These are phyloP conservation scores for Epinotia demarniana DNA, from an alignment of 2,888 invertebrate genomes.

Conservation along the genomic window DNA sequence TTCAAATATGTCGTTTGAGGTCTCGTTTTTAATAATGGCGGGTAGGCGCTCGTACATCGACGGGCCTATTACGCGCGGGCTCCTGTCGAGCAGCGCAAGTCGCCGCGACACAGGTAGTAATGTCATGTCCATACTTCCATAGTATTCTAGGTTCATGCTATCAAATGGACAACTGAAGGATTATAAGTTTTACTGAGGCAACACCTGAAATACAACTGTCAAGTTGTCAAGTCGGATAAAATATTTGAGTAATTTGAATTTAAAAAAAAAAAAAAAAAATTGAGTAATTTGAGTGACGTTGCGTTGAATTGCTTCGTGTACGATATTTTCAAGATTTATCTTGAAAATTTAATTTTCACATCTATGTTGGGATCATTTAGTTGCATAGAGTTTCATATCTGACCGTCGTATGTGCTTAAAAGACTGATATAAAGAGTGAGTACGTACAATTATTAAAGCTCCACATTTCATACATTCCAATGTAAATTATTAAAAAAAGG, in stretches of 20 bases:
- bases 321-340: conserved; percentile 23
- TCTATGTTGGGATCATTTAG: background rate
- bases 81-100: too few species aligned
- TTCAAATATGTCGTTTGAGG: too few species aligned
- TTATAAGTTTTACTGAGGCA: background rate
- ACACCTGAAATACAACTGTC: background rate
- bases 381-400: background rate
- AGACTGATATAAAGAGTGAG: conserved; percentile 19
- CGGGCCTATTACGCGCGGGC: too few species aligned
- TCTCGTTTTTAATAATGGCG: too few species aligned
- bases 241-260: conserved; percentile 36
- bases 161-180: background rate
- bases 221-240: conserved; percentile 25
- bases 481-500: background rate
- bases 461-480: background rate
- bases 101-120: too few species aligned
- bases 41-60: too few species aligned
- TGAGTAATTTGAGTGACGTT: conserved; percentile 43
- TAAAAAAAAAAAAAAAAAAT: too few species aligned
- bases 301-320: conserved; percentile 33
- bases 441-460: background rate
- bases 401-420: conserved; percentile 13
- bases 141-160: too few species aligned
- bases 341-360: background rate
- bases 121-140: too few species aligned